Percentiles rank a stretch among this genome's conserved stretches.
Conservation (phyloP, 2,888 invertebrate species). For the Rhagonycha fulva region DNA sequence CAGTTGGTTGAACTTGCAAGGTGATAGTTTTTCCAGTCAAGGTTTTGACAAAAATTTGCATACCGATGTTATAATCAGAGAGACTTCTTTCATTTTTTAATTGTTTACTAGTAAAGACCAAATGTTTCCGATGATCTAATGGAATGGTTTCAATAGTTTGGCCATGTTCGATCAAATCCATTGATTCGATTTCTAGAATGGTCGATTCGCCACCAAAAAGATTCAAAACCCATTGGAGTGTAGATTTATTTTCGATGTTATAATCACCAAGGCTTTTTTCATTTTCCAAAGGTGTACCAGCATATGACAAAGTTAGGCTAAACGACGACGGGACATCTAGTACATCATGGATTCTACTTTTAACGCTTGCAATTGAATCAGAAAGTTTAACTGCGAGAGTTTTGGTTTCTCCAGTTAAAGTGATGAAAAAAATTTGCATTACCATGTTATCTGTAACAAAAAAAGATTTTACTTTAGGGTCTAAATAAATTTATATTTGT, state of each 20-base stretch:
- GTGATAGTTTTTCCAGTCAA: conserved; percentile 95
- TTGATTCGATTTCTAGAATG: no score
- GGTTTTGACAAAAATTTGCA: conserved; percentile 98
- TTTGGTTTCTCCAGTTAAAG: no score
- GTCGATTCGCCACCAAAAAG: conserved; percentile 76
- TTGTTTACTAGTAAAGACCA: no score
- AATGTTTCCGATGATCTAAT: no score
- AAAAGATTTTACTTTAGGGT: no score
- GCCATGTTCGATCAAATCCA: no score
- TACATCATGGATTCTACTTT: conserved; percentile 90
- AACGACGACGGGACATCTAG: conserved; percentile 86
- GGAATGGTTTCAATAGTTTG: no score
- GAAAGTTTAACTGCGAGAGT: no score
- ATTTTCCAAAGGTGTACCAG: conserved; percentile 95
- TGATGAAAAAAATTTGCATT: no score
- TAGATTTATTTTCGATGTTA: conserved; percentile 93
- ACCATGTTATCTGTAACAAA: no score
- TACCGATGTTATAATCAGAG: conserved; percentile 46
- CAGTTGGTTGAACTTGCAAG: conserved; percentile 89
- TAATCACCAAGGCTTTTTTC: conserved; percentile 85
- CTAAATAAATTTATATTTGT: no score
- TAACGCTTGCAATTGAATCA: conserved; percentile 83
- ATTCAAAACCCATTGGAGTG: conserved; percentile 84
- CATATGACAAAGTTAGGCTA: conserved; percentile 90
- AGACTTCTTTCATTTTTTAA: no score